Percentiles rank a stretch among this genome's conserved stretches.
Evolutionary conservation across 2,797 vertebrate genomes (phyloP).

Genomic region (Thaleichthys pacificus): DNA sequence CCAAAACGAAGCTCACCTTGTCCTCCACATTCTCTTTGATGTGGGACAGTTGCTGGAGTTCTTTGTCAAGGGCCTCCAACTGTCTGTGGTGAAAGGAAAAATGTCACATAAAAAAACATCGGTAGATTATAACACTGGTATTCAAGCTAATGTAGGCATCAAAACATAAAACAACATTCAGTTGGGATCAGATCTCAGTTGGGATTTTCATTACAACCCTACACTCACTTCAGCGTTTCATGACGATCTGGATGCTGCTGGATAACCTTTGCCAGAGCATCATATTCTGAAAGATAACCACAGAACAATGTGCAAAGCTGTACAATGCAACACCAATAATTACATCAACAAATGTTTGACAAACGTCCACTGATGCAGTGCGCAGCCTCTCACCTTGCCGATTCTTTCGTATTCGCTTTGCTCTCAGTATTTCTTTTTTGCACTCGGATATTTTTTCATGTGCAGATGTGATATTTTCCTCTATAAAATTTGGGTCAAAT

Average conservation of each 20-base stretch:
- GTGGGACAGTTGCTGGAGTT: slow-evolving; percentile 91
- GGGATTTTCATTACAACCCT: background rate
- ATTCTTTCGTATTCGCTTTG: slow-evolving; percentile 97
- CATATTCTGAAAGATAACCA: slow-evolving; percentile 85
- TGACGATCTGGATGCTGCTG: slow-evolving; percentile 96
- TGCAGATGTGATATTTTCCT: slow-evolving; percentile 90
- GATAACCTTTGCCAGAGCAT: slow-evolving; percentile 96
- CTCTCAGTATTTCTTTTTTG: slow-evolving; percentile 97
- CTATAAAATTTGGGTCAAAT: slow-evolving; percentile 59
- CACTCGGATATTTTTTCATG: slow-evolving; percentile 98
- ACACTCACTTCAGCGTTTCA: slow-evolving; percentile 92
- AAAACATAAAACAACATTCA: too few relatives aligned
- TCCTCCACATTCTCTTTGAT: slow-evolving; percentile 97
- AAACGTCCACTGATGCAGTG: background rate
- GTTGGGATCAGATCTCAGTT: too few relatives aligned
- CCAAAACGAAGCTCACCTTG: slow-evolving; percentile 78
- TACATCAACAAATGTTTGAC: background rate
- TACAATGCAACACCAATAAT: background rate
- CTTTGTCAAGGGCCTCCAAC: slow-evolving; percentile 93
- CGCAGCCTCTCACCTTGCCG: slow-evolving; percentile 84
- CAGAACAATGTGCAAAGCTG: background rate
- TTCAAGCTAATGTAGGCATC: too few relatives aligned
- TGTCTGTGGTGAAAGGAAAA: slow-evolving; percentile 75
- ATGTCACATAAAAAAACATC: background rate
- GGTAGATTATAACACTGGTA: too few relatives aligned